Conservation (phyloP, 1,140 invertebrate genomes). For the Solen grandis region DNA sequence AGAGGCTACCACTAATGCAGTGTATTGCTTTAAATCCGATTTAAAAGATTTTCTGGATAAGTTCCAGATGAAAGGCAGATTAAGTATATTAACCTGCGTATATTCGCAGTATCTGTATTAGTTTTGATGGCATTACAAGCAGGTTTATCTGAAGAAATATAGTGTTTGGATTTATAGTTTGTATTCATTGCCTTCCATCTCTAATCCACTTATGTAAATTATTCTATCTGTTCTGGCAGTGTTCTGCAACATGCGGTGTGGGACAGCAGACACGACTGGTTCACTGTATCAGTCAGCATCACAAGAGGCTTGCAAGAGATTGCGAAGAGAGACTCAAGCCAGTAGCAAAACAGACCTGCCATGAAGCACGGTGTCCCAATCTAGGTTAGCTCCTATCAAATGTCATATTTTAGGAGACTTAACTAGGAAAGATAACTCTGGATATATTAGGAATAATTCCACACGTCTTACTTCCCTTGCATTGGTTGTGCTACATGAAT, state of each 20-base stretch:
- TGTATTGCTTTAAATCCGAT: too few relatives aligned
- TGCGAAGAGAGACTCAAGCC: slow-evolving; percentile 63
- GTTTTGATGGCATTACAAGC: too few relatives aligned
- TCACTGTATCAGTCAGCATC: slow-evolving; percentile 62
- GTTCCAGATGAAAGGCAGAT: too few relatives aligned
- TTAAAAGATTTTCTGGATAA: too few relatives aligned
- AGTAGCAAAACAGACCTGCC: slow-evolving; percentile 49
- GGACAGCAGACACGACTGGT: slow-evolving; percentile 63
- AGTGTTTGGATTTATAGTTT: too few relatives aligned
- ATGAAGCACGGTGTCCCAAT: slow-evolving; percentile 47
- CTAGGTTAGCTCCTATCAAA: slow-evolving; percentile 50
- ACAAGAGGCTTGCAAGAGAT: slow-evolving; percentile 51
- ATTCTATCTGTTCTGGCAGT: too few relatives aligned
- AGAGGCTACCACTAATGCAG: too few relatives aligned
- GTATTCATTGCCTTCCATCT: too few relatives aligned
- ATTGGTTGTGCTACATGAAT: neutral
- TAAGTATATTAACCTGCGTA: neutral
- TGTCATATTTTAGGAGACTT: too few relatives aligned
- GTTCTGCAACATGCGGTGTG: slow-evolving; percentile 63
- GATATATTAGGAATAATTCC: neutral
- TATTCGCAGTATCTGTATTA: neutral
- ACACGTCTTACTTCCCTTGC: neutral
- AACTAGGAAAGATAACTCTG: neutral
- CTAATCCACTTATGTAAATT: too few relatives aligned
- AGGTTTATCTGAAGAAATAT: too few relatives aligned